phyloP scores from a whole-genome alignment of 2,888 invertebrate genomes.

The Mycogona germanica region DNA sequence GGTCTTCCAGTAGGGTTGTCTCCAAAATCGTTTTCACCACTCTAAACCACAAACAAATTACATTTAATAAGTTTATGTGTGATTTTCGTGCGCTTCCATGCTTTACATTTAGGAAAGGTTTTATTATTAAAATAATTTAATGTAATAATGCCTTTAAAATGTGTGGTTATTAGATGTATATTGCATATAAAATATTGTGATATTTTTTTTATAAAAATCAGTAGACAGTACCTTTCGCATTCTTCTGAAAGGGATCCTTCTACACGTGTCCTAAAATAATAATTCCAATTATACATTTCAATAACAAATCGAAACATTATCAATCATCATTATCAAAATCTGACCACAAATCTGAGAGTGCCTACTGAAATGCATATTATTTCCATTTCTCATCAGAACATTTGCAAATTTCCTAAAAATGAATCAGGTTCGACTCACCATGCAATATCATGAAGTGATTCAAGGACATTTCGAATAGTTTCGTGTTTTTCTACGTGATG shows the following conservation, averaged over 20 bases:
- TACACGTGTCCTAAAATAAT: neutral
- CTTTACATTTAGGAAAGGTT: neutral
- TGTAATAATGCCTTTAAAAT: too few species aligned
- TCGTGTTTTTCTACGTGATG: constrained; percentile 42
- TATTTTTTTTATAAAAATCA: too few species aligned
- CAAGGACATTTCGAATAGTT: constrained; percentile 37
- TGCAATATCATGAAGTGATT: too few species aligned
- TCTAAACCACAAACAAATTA: neutral
- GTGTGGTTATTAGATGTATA: too few species aligned
- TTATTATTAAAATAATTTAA: too few species aligned
- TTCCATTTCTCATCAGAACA: neutral
- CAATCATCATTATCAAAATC: too few species aligned
- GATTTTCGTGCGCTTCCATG: neutral
- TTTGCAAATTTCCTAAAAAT: neutral
- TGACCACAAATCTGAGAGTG: too few species aligned
- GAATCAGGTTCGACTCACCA: constrained; percentile 31
- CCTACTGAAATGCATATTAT: neutral
- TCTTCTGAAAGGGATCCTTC: neutral
- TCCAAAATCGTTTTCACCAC: constrained; percentile 1
- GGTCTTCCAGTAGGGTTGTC: neutral
- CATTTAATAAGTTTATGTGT: neutral
- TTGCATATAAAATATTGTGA: too few species aligned
- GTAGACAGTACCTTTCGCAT: constrained; percentile 11
- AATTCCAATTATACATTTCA: too few species aligned
- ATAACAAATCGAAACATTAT: too few species aligned